Evolutionary conservation across 2,888 invertebrate genomes (phyloP), one percentile per base, ranked within the genome.

Genomic region (Spodoptera exigua): DNA sequence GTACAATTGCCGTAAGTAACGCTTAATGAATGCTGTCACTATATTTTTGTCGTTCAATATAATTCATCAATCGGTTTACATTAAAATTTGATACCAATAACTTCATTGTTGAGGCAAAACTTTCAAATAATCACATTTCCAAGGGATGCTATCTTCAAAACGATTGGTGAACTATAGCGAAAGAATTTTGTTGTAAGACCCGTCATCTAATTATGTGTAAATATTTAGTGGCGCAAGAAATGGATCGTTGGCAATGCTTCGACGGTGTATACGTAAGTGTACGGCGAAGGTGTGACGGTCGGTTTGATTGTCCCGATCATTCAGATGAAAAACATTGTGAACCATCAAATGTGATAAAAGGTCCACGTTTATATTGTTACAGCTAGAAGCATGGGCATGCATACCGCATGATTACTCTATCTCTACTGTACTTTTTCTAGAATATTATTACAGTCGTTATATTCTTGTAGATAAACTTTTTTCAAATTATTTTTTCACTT

Each of bases 311-410:
- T 86, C 74, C 72, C 16, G 95, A 96, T 89, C 87, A 90, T 61
- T 95, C 95, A 12, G 96, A 96, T 82, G 96, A 96, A 83, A 78
- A 76, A 58, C 85, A 92, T 75, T 96, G 96, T 80, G 54, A 49
- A 21, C 62, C 73, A 49, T 58, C 60, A 49, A 65, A 70, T 66
- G 61, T 74, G 48, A 64, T 60, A 62, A 69, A 76, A 75, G 78
- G 72, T 80, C 66, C 68, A 74, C 51, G 55, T 63, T 64, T 48
- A 9, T 49, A 40, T 46, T 46, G 32, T 53, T 41, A 16, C 55
- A 36, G 34, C 44, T 62, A 47, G 21, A 46, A 43, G 72, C 75
- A 75, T 71, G 74, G 36, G 62, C 64, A 60, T 70, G 58, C 17
- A 13, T 48, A 35, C 55, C 35, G 70, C 68, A 69, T 52, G 70